Conservation (phyloP, 1,140 invertebrate genomes). For the Helicorthomorpha holstii region DNA sequence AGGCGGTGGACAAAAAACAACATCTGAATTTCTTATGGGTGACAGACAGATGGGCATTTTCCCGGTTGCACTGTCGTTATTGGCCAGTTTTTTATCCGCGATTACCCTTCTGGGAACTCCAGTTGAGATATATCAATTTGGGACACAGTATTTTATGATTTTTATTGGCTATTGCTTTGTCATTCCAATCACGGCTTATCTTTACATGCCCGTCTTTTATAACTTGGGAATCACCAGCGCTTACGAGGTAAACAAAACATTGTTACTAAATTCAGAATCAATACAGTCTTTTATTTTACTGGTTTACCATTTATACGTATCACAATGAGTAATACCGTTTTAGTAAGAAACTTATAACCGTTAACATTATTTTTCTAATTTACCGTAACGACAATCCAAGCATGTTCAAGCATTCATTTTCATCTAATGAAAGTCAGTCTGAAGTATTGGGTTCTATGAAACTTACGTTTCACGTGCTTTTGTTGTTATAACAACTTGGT, state of each 20-base stretch:
- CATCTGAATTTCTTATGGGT: slow-evolving; percentile 14
- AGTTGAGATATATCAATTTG: slow-evolving; percentile 12
- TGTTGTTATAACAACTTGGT: too few species aligned
- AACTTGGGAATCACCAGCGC: slow-evolving; percentile 21
- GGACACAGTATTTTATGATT: slow-evolving; percentile 9
- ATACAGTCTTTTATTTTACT: too few species aligned
- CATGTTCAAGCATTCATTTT: too few species aligned
- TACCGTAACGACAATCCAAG: too few species aligned
- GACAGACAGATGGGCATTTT: slow-evolving; percentile 14
- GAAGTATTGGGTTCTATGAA: too few species aligned
- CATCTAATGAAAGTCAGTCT: too few species aligned
- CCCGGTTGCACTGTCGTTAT: slow-evolving; percentile 15
- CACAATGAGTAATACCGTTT: too few species aligned
- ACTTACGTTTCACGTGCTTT: too few species aligned
- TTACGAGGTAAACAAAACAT: slow-evolving; percentile 23
- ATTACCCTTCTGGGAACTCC: slow-evolving; percentile 17
- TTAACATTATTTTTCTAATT: too few species aligned
- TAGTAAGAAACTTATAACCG: too few species aligned
- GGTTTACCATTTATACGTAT: too few species aligned
- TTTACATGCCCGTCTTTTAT: slow-evolving; percentile 25
- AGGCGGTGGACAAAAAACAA: slow-evolving; percentile 13
- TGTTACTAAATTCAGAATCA: too few species aligned
- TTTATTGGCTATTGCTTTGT: slow-evolving; percentile 13
- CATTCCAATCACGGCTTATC: slow-evolving; percentile 15
- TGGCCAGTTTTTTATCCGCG: slow-evolving; percentile 18